Conservation (phyloP, 2,888 invertebrate species). For the Epistrophe grossulariae region DNA sequence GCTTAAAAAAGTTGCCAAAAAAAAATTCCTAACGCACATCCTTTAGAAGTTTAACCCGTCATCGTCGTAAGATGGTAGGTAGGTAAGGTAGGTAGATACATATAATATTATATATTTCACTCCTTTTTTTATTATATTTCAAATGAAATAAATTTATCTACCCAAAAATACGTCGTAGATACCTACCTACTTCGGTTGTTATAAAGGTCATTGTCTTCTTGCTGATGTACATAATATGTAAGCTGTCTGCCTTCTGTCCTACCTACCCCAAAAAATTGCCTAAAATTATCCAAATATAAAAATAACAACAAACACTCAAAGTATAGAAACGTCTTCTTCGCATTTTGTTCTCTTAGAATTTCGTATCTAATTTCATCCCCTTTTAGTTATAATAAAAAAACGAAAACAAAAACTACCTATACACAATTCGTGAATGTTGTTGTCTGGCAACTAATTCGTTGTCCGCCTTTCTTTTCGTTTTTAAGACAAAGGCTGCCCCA, state of each 20-base stretch:
- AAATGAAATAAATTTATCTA: not conserved
- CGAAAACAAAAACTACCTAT: conserved; percentile 1
- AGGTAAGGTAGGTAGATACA: too few relatives aligned
- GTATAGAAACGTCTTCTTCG: conserved; percentile 21
- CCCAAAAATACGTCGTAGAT: conserved; percentile 26
- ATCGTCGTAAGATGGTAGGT: not conserved
- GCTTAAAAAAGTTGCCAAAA: conserved; percentile 55
- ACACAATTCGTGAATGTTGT: conserved; percentile 33
- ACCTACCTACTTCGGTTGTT: not conserved
- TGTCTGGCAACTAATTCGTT: conserved; percentile 70
- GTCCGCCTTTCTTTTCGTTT: conserved; percentile 36
- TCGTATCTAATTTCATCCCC: conserved; percentile 57
- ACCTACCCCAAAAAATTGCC: conserved; percentile 65
- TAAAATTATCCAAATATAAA: conserved; percentile 48
- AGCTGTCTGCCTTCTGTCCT: conserved; percentile 55
- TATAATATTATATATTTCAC: not conserved
- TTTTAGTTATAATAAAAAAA: not conserved
- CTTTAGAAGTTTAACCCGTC: conserved; percentile 34
- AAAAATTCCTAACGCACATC: conserved; percentile 64
- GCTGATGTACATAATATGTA: not conserved
- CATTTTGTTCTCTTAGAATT: conserved; percentile 36
- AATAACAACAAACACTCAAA: conserved; percentile 10
- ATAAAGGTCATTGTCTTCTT: conserved; percentile 61
- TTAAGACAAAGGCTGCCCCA: conserved; percentile 37
- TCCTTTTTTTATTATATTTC: not conserved